Percentiles rank a stretch among this genome's conserved stretches.
phyloP scores from a whole-genome alignment of 2,113 vertebrate genomes.

The Campylomormyrus tamandua region DNA sequence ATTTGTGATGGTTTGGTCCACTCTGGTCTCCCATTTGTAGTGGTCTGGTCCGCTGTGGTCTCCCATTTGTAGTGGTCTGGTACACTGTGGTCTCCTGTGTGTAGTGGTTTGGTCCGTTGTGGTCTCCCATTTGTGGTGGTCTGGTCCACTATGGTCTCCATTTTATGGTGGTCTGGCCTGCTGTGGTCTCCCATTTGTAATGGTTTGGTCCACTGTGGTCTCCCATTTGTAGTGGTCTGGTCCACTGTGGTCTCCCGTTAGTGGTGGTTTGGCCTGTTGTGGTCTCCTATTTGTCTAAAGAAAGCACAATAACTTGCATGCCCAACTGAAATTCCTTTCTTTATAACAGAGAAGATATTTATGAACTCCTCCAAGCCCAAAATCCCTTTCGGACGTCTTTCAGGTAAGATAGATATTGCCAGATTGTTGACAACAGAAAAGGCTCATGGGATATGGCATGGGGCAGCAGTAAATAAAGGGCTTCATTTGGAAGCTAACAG shows the following conservation, averaged over 20 bases:
- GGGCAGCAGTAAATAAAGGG: background rate
- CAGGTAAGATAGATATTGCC: background rate
- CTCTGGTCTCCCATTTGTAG: background rate
- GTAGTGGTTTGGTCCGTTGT: background rate
- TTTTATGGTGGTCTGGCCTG: background rate
- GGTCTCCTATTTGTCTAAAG: background rate
- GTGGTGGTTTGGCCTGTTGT: background rate
- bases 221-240: background rate
- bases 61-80: background rate
- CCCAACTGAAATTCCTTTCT: background rate
- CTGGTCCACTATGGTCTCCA: background rate
- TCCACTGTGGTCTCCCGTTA: background rate
- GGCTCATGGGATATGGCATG: background rate
- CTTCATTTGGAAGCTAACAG: background rate
- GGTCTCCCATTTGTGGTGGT: background rate
- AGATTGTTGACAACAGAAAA: background rate
- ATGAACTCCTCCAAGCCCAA: background rate
- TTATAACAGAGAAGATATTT: background rate
- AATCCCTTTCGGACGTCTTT: background rate
- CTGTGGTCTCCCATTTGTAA: background rate
- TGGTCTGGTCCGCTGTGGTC: background rate
- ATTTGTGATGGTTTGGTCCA: background rate
- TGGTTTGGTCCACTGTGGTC: background rate
- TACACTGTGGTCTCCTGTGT: background rate
- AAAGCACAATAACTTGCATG: background rate